Percentiles rank a stretch among this genome's conserved stretches.
Evolutionary conservation across 2,888 invertebrate species (phyloP).

Genomic region (Dione vanillae): DNA sequence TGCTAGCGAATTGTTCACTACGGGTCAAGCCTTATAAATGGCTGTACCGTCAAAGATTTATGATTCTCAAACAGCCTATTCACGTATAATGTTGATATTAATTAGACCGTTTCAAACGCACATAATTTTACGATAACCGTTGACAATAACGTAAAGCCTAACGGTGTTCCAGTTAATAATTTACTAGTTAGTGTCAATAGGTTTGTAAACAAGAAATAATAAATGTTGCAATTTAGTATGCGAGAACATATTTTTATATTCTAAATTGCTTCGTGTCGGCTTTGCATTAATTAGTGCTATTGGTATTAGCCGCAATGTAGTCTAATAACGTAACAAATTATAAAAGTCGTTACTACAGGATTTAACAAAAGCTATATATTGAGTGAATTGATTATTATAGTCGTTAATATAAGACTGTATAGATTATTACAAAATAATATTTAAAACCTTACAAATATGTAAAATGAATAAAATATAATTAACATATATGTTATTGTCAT

Average conservation of each 20-base stretch:
- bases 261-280: slow-evolving; percentile 30
- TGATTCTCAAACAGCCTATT: slow-evolving; percentile 27
- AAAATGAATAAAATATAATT: background rate
- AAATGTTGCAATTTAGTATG: slow-evolving; percentile 26
- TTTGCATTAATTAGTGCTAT: slow-evolving; percentile 39
- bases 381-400: background rate
- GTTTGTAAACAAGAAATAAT: slow-evolving; percentile 40
- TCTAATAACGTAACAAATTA: slow-evolving; percentile 33
- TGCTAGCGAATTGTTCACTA: slow-evolving; percentile 29
- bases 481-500: background rate
- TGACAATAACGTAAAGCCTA: slow-evolving; percentile 40
- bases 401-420: background rate
- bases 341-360: slow-evolving; percentile 25
- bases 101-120: slow-evolving; percentile 28
- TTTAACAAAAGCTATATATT: slow-evolving; percentile 12
- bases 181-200: slow-evolving; percentile 30
- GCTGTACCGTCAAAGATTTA: slow-evolving; percentile 41
- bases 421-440: background rate
- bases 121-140: slow-evolving; percentile 39
- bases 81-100: slow-evolving; percentile 29
- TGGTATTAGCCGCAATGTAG: slow-evolving; percentile 14
- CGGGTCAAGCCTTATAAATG: slow-evolving; percentile 42
- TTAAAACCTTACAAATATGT: background rate
- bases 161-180: slow-evolving; percentile 37
- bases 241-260: slow-evolving; percentile 36